Percentiles rank a stretch among this genome's conserved stretches.
phyloP scores from a whole-genome alignment of 2,113 vertebrate genomes.

The Hucho hucho region DNA sequence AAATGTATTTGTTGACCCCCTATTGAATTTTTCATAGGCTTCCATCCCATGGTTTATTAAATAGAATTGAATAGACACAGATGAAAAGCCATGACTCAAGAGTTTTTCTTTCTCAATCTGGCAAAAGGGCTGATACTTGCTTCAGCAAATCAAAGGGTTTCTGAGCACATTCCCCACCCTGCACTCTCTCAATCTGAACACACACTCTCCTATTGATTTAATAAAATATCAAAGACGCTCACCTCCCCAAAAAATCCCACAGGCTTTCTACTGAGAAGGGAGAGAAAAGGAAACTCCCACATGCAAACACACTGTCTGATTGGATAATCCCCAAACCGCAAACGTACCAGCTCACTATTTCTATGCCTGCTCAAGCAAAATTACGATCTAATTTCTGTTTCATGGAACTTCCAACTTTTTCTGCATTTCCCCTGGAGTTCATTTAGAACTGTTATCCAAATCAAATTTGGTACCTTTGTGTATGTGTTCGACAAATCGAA shows the following conservation, averaged over 20 bases:
- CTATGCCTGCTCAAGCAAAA: too few species aligned
- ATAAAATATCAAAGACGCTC: conserved; percentile 4
- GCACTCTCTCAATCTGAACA: background rate
- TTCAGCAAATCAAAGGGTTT: conserved; percentile 1
- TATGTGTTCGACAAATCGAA: too few species aligned
- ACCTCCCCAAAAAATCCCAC: background rate
- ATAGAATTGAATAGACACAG: background rate
- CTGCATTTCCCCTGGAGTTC: too few species aligned
- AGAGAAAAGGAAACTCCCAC: background rate
- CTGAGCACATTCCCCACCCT: background rate
- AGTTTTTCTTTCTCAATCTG: background rate
- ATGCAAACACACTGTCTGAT: too few species aligned
- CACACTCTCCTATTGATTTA: conserved; percentile 3
- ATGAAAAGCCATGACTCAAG: conserved; percentile 2
- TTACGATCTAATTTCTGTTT: background rate
- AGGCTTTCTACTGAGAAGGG: background rate
- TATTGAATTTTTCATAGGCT: background rate
- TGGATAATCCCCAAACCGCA: background rate
- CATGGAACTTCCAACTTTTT: background rate
- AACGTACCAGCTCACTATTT: background rate
- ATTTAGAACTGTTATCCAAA: too few species aligned
- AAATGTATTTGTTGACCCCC: background rate
- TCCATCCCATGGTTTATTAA: background rate
- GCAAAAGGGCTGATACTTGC: background rate
- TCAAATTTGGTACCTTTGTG: too few species aligned